phyloP scores from a whole-genome alignment of 2,888 invertebrate genomes.

The Drosophila borealis region DNA sequence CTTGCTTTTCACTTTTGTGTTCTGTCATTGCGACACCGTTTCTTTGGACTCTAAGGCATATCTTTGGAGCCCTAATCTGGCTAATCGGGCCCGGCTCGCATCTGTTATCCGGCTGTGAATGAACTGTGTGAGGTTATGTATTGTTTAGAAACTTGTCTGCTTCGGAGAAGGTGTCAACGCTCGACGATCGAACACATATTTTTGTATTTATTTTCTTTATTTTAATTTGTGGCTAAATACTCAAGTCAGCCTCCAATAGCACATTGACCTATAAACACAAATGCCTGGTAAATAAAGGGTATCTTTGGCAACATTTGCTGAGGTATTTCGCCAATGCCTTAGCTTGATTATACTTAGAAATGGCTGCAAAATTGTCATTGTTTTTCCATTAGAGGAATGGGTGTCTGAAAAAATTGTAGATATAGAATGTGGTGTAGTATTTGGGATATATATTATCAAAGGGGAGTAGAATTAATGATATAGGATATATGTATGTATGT shows the following conservation, averaged over 20 bases:
- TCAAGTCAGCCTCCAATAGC: slow-evolving; percentile 42
- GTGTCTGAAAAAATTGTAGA: too few species aligned
- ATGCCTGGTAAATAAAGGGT: slow-evolving; percentile 22
- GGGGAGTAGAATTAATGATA: too few species aligned
- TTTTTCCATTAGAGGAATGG: too few species aligned
- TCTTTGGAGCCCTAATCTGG: slow-evolving; percentile 57
- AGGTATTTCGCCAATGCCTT: too few species aligned
- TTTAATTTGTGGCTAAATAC: slow-evolving; percentile 22
- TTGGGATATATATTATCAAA: too few species aligned
- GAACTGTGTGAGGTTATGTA: slow-evolving; percentile 33
- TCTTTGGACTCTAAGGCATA: slow-evolving; percentile 38
- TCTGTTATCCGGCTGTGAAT: slow-evolving; percentile 37
- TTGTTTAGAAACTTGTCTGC: slow-evolving; percentile 46
- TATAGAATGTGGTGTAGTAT: too few species aligned
- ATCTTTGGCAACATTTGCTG: background rate
- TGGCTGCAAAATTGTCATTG: too few species aligned
- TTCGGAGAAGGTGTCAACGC: slow-evolving; percentile 62
- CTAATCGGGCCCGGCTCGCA: slow-evolving; percentile 42
- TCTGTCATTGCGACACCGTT: slow-evolving; percentile 44
- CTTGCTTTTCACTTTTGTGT: slow-evolving; percentile 40
- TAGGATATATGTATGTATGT: too few species aligned
- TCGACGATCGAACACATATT: slow-evolving; percentile 37
- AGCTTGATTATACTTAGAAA: too few species aligned
- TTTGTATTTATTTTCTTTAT: slow-evolving; percentile 7
- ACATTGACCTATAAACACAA: slow-evolving; percentile 65